A percentile compares a stretch with the other conserved stretches of the same genome.
These are phyloP conservation scores for Amphiura filiformis DNA, from an alignment of 35 echinoderm and acorn worm species.

Conservation along the genomic window DNA sequence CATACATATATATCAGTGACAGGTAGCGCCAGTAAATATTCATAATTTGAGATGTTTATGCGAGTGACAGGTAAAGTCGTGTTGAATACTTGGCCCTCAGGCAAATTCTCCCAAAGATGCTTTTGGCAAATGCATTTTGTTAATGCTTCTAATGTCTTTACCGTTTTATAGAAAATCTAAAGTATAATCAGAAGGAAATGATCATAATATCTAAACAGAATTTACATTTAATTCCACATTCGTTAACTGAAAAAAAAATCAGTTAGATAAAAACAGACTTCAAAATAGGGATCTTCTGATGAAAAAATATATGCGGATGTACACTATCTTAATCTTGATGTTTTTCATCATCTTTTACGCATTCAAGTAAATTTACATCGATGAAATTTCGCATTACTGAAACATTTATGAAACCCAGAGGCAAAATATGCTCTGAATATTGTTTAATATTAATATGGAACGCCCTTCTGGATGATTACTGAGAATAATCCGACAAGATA, in stretches of 20 bases:
- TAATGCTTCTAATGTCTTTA: not conserved
- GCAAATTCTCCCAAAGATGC: not conserved
- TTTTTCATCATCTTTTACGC: too few species aligned
- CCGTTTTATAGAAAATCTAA: not conserved
- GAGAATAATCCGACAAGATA: not conserved
- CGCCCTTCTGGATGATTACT: not conserved
- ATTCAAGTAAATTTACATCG: not conserved
- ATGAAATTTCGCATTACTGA: not conserved
- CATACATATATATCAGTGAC: too few species aligned
- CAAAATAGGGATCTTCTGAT: too few species aligned
- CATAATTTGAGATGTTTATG: constrained; percentile 2
- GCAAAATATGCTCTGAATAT: not conserved
- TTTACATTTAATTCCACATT: too few species aligned
- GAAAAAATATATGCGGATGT: too few species aligned
- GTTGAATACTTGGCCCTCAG: not conserved
- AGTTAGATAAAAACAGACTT: too few species aligned
- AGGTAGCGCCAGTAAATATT: not conserved
- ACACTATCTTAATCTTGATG: too few species aligned
- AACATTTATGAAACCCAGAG: not conserved
- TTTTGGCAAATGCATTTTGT: not conserved
- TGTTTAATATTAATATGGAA: not conserved
- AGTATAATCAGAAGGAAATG: not conserved
- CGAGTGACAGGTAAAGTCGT: not conserved
- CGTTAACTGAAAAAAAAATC: too few species aligned
- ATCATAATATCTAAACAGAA: too few species aligned